phyloP scores from a whole-genome alignment of 1,140 invertebrate species.

The Rhizoglyphus robini region DNA sequence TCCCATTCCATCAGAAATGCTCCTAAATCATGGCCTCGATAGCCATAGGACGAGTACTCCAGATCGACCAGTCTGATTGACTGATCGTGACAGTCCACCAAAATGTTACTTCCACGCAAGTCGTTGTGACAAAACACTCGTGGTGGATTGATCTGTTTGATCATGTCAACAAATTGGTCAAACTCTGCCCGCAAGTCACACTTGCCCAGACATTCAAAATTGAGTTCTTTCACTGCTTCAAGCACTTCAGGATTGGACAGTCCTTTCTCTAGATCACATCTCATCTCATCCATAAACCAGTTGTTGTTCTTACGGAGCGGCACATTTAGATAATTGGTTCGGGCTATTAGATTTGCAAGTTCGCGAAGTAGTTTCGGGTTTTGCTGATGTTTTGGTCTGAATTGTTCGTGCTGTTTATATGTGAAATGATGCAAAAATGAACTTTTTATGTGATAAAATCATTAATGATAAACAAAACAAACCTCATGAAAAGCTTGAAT shows the following conservation, averaged over 20 bases:
- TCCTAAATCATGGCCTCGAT: background rate
- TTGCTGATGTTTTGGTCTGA: background rate
- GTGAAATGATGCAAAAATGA: background rate
- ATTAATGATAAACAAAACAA: no score
- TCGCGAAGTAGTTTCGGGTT: background rate
- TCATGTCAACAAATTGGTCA: background rate
- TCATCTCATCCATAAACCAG: background rate
- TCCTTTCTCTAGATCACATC: background rate
- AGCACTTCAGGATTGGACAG: background rate
- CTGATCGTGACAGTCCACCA: background rate
- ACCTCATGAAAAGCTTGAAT: constrained; percentile 11
- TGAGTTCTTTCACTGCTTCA: background rate
- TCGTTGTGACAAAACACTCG: constrained; percentile 14
- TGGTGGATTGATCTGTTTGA: background rate
- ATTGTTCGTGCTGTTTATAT: background rate
- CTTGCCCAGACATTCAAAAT: background rate
- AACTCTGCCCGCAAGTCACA: background rate
- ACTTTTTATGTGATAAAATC: background rate
- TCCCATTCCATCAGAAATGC: background rate
- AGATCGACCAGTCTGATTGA: background rate
- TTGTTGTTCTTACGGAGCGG: no score
- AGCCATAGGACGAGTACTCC: background rate
- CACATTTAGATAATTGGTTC: no score
- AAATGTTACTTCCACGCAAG: no score
- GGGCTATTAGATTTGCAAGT: background rate